These are phyloP conservation scores for Nothocercus julius DNA, from an alignment of 2,113 vertebrate species.

Conservation along the genomic window DNA sequence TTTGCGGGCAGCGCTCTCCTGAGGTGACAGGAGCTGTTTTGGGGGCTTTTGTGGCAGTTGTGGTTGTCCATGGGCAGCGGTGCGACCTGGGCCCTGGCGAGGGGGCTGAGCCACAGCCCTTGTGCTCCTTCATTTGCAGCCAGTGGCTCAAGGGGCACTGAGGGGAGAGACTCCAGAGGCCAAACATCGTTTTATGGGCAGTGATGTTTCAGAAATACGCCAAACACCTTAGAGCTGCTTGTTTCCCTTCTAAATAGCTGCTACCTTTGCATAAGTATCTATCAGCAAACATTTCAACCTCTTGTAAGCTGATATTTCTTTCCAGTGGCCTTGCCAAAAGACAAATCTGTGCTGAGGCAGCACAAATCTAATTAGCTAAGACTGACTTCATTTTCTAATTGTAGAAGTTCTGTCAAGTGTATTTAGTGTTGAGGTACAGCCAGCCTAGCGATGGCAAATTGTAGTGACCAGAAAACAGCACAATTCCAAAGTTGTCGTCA, in stretches of 20 bases:
- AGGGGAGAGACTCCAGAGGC: neutral
- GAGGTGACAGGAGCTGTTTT: neutral
- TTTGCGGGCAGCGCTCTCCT: neutral
- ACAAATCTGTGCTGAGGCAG: conserved; percentile 14
- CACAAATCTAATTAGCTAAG: conserved; percentile 50
- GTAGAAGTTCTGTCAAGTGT: conserved; percentile 36
- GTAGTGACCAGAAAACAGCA: neutral
- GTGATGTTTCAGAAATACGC: neutral
- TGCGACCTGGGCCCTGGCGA: too few relatives aligned
- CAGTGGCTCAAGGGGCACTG: neutral
- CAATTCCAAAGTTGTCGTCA: neutral
- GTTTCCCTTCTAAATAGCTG: neutral
- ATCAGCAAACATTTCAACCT: neutral
- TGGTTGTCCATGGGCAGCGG: too few relatives aligned
- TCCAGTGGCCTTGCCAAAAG: neutral
- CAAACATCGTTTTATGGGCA: neutral
- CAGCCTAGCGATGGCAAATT: neutral
- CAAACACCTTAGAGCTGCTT: neutral
- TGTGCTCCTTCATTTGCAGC: too few relatives aligned
- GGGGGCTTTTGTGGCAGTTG: neutral
- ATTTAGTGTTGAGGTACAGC: conserved; percentile 10
- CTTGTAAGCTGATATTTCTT: neutral
- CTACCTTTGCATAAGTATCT: neutral
- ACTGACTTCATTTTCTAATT: conserved; percentile 29
- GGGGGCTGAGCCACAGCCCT: too few relatives aligned